A percentile compares a stretch with the other conserved stretches of the same genome.
phyloP scores from a whole-genome alignment of 2,888 invertebrate genomes.

The Nomada ferruginata region DNA sequence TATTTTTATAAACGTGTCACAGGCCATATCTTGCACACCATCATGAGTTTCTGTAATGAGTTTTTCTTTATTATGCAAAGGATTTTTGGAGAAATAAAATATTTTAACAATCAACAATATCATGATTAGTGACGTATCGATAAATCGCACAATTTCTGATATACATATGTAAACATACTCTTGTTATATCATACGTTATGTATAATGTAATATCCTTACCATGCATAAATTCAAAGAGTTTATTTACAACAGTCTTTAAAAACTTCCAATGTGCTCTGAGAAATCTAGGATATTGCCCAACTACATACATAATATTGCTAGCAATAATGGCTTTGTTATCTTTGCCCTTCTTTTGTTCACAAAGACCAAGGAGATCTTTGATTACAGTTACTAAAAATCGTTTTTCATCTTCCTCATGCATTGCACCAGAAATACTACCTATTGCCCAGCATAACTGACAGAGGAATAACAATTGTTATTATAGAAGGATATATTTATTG shows the following conservation, averaged over 20 bases:
- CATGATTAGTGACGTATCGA: too few species aligned
- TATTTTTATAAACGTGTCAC: conserved; percentile 99
- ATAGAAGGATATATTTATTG: background rate
- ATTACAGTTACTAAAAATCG: conserved; percentile 99
- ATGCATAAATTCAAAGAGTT: conserved; percentile 99
- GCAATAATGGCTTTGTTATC: conserved; percentile 99
- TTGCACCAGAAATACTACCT: conserved; percentile 99
- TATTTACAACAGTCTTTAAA: conserved; percentile 99
- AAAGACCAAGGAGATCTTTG: conserved; percentile 97
- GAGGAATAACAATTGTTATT: conserved; percentile 28
- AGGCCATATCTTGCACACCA: conserved; percentile 99
- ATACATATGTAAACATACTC: background rate
- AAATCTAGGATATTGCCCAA: conserved; percentile 99
- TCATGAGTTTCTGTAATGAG: conserved; percentile 95
- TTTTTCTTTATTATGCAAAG: background rate
- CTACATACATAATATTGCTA: conserved; percentile 99
- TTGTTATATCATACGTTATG: background rate
- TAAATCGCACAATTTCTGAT: too few species aligned
- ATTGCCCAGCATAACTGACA: conserved; percentile 97
- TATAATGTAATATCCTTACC: conserved; percentile 81
- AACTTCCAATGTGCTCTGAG: conserved; percentile 99
- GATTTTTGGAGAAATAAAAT: too few species aligned
- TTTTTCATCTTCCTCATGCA: conserved; percentile 99
- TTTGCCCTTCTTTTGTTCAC: conserved; percentile 99
- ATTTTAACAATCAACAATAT: too few species aligned